These are phyloP conservation scores for Heteractis magnifica DNA, from an alignment of 92 coral and sea anemone genomes.

Conservation along the genomic window DNA sequence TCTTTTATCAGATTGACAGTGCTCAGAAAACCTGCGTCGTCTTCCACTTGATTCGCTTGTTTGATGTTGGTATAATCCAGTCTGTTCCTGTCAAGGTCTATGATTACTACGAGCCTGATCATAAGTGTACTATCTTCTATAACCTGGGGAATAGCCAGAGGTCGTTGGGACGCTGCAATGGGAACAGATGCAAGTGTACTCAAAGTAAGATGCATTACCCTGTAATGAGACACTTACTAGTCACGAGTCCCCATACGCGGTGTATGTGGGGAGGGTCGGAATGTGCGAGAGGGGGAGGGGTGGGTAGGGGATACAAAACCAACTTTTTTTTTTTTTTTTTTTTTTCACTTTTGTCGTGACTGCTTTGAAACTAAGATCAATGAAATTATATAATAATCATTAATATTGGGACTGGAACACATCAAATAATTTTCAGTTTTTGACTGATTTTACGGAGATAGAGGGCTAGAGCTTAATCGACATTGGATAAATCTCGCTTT, in stretches of 20 bases:
- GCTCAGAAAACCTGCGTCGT: slow-evolving; percentile 48
- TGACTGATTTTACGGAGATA: too few species aligned
- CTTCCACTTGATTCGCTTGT: slow-evolving; percentile 51
- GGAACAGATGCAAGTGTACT: slow-evolving; percentile 51
- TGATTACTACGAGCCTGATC: slow-evolving; percentile 88
- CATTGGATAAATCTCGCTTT: too few species aligned
- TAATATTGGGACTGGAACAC: too few species aligned
- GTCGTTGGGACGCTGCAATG: slow-evolving; percentile 56
- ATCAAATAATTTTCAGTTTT: too few species aligned
- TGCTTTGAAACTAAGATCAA: too few species aligned
- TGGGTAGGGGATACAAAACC: too few species aligned
- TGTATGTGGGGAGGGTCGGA: background rate
- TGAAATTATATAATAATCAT: too few species aligned
- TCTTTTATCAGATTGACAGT: slow-evolving; percentile 50
- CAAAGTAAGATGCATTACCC: slow-evolving; percentile 43
- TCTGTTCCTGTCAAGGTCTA: slow-evolving; percentile 85
- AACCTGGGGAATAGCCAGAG: slow-evolving; percentile 45
- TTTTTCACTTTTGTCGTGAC: too few species aligned
- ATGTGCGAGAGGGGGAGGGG: background rate
- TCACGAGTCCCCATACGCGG: background rate
- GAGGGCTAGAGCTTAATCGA: too few species aligned
- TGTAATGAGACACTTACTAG: too few species aligned
- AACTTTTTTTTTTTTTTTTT: too few species aligned
- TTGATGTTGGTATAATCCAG: slow-evolving; percentile 80
- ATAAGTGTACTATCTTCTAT: slow-evolving; percentile 68